phyloP scores from a whole-genome alignment of 1,140 invertebrate genomes.

The Whitmania pigra region DNA sequence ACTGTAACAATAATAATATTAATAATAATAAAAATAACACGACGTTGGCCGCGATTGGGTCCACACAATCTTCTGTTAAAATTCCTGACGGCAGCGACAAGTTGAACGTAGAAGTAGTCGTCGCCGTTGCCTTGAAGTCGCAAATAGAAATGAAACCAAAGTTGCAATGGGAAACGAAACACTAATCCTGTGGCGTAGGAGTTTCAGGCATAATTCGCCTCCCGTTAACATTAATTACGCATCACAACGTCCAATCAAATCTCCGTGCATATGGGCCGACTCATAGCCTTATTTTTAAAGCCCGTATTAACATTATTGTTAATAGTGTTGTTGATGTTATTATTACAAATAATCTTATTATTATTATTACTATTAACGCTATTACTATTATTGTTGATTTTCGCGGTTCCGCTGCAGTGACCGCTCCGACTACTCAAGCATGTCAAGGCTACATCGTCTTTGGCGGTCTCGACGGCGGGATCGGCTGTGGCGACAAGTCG shows the following conservation, averaged over 20 bases:
- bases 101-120: too few species aligned
- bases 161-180: too few species aligned
- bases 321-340: background rate
- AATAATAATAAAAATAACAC: too few species aligned
- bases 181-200: too few species aligned
- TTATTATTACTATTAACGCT: background rate
- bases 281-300: background rate
- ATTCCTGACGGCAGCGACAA: too few species aligned
- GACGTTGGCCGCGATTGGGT: too few species aligned
- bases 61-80: too few species aligned
- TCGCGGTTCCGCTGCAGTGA: background rate
- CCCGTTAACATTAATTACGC: background rate
- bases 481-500: background rate
- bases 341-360: background rate
- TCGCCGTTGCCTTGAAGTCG: too few species aligned
- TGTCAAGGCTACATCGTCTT: background rate
- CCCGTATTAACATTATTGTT: background rate
- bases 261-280: background rate
- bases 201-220: background rate
- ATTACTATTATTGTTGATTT: background rate
- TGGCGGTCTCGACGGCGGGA: background rate
- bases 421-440: background rate
- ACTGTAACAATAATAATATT: too few species aligned
- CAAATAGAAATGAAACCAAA: too few species aligned
- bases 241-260: background rate